These are phyloP conservation scores for Melospiza georgiana DNA, from an alignment of 2,113 vertebrate genomes.

Conservation along the genomic window DNA sequence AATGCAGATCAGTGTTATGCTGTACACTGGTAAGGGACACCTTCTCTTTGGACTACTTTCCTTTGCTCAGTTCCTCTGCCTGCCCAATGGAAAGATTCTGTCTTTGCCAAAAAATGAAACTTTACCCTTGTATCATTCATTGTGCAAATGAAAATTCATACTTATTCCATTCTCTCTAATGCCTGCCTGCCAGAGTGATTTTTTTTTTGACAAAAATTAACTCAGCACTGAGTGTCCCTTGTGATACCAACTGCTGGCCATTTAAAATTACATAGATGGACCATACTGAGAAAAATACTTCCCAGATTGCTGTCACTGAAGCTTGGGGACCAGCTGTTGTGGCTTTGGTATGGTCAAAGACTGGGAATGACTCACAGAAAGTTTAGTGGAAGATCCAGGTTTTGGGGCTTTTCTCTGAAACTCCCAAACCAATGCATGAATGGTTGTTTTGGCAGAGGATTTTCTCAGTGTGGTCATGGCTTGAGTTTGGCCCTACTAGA, in stretches of 20 bases:
- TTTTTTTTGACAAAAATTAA: background rate
- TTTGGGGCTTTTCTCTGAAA: background rate
- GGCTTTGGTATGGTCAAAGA: background rate
- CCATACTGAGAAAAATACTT: background rate
- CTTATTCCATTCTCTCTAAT: background rate
- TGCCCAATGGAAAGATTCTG: background rate
- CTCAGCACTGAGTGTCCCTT: background rate
- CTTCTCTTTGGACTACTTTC: background rate
- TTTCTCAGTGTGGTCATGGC: background rate
- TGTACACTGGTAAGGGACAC: background rate
- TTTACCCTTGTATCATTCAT: background rate
- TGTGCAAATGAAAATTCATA: background rate
- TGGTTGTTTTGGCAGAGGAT: background rate
- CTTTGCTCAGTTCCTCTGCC: background rate
- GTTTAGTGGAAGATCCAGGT: background rate
- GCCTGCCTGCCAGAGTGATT: background rate
- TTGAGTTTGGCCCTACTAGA: background rate
- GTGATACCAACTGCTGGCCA: background rate
- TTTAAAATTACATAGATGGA: background rate
- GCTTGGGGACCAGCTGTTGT: background rate
- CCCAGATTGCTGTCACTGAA: background rate
- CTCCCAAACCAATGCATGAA: background rate
- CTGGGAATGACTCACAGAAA: background rate
- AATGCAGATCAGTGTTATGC: background rate
- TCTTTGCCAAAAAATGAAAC: background rate